Percentiles rank a stretch among this genome's conserved stretches.
Conservation (phyloP, 2,888 invertebrate genomes). For the Rhynchonema sp. region DNA sequence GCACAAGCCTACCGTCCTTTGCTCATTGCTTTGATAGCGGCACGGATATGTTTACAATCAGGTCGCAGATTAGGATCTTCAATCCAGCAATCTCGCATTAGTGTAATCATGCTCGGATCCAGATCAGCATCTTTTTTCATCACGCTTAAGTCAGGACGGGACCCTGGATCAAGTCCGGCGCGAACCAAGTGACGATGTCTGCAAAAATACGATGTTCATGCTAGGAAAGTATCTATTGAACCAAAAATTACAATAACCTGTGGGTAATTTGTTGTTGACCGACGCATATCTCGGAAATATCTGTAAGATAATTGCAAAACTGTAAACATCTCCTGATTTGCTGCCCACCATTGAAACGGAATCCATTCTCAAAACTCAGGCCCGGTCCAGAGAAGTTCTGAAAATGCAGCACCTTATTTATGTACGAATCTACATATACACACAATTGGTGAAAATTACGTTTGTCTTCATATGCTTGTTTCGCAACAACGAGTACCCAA, state of each 20-base stretch:
- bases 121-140: background rate
- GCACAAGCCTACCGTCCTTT: constrained; percentile 62
- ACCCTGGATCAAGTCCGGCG: constrained; percentile 4
- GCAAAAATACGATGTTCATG: background rate
- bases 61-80: constrained; percentile 71
- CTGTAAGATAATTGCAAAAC: constrained; percentile 1
- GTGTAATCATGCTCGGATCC: constrained; percentile 6
- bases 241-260: background rate
- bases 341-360: background rate
- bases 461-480: background rate
- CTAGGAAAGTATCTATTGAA: background rate
- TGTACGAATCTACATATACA: background rate
- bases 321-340: background rate
- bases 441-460: no score
- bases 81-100: constrained; percentile 77
- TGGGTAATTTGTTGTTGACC: background rate
- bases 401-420: background rate
- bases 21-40: constrained; percentile 68
- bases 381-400: background rate
- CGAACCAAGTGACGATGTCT: constrained; percentile 7
- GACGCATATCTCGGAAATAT: background rate
- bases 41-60: constrained; percentile 63
- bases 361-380: background rate
- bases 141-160: constrained; percentile 2
- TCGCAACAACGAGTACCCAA: constrained; percentile 3